Evolutionary conservation across 1,140 invertebrate genomes (phyloP).

Genomic region (Drosophila truncata): DNA sequence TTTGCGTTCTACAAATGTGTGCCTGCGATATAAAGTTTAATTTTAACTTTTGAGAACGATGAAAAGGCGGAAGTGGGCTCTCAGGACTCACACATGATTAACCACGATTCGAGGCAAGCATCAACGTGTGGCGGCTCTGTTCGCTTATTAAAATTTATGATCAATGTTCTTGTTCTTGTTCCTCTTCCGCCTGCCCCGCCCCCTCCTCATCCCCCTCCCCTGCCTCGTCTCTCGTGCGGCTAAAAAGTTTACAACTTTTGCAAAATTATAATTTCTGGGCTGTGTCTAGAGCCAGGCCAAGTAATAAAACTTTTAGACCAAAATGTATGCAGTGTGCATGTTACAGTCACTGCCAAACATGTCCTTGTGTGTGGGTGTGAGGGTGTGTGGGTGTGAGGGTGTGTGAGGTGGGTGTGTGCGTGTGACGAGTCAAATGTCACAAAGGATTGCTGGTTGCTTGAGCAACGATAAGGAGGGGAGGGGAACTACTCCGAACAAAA

Average conservation of each 20-base stretch:
- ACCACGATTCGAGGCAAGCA: constrained; percentile 43
- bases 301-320: constrained; percentile 74
- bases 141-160: constrained; percentile 78
- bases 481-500: constrained; percentile 27
- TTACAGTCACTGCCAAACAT: constrained; percentile 60
- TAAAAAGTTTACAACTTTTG: constrained; percentile 72
- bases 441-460: constrained; percentile 70
- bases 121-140: constrained; percentile 5
- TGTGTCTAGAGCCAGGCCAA: constrained; percentile 22
- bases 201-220: too few relatives aligned
- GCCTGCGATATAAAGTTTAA: neutral
- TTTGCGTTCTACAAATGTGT: neutral
- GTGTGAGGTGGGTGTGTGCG: constrained; percentile 23
- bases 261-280: constrained; percentile 68
- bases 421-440: constrained; percentile 75
- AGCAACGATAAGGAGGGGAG: constrained; percentile 45
- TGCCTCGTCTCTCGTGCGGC: neutral
- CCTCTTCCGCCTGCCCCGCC: neutral
- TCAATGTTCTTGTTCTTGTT: constrained; percentile 39
- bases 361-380: constrained; percentile 19
- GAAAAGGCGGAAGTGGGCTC: neutral
- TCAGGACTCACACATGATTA: constrained; percentile 55
- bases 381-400: constrained; percentile 29
- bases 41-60: neutral
- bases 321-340: constrained; percentile 71